phyloP scores from a whole-genome alignment of 2,888 invertebrate species.

The Meta bourneti region DNA sequence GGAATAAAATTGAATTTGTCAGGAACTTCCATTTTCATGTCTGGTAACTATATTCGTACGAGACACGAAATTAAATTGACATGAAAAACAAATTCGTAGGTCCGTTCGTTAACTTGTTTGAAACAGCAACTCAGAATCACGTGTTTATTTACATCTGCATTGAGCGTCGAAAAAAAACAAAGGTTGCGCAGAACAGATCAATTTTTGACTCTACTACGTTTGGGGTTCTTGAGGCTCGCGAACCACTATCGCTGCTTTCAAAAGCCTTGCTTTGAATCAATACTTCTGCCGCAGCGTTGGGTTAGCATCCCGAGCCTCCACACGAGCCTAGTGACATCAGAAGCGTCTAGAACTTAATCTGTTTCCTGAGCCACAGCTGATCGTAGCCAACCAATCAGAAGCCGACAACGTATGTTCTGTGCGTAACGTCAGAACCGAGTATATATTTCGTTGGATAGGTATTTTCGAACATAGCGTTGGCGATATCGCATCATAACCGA shows the following conservation, averaged over 20 bases:
- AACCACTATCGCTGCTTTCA: neutral
- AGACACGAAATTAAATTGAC: too few species aligned
- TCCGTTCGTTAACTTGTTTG: too few species aligned
- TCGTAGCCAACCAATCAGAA: constrained; percentile 51
- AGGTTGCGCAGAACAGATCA: neutral
- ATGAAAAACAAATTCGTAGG: too few species aligned
- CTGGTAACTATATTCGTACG: too few species aligned
- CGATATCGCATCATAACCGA: neutral
- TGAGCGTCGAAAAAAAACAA: neutral
- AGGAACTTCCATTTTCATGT: too few species aligned
- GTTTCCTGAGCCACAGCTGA: constrained; percentile 56
- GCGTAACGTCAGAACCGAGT: constrained; percentile 58
- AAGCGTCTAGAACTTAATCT: neutral
- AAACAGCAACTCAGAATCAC: constrained; percentile 1
- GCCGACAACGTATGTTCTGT: constrained; percentile 42
- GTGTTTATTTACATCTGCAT: constrained; percentile 45
- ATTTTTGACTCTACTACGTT: neutral
- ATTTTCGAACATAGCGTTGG: constrained; percentile 45
- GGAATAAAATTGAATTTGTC: too few species aligned
- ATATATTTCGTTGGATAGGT: constrained; percentile 52
- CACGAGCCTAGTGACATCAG: constrained; percentile 38
- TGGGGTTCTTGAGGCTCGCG: constrained; percentile 25
- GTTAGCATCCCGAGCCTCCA: constrained; percentile 65
- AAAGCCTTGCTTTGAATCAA: neutral
- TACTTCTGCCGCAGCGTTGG: constrained; percentile 23